Conservation (phyloP, 2,888 invertebrate genomes). For the Drosophila nr. fundita region DNA sequence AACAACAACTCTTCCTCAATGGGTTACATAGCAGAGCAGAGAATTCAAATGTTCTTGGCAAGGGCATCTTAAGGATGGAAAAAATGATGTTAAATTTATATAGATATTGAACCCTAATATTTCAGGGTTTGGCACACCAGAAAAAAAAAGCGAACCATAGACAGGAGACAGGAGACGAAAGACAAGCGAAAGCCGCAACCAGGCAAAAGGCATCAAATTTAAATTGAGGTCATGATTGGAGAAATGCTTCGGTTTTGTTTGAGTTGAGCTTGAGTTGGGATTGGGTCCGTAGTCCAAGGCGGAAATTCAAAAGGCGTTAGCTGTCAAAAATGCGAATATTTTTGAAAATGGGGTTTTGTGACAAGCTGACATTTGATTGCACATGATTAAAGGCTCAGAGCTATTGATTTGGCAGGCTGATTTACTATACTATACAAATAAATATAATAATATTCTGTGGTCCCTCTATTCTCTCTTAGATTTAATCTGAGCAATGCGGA, state of each 20-base stretch:
- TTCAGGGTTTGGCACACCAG: constrained; percentile 48
- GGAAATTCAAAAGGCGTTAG: constrained; percentile 46
- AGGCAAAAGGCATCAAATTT: constrained; percentile 79
- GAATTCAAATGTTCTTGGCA: neutral
- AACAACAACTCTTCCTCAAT: no score
- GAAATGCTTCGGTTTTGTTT: constrained; percentile 40
- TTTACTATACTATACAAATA: constrained; percentile 38
- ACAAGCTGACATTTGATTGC: constrained; percentile 62
- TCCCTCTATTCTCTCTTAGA: constrained; percentile 57
- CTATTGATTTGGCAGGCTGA: constrained; percentile 67
- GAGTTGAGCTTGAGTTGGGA: constrained; percentile 4
- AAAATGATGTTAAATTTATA: constrained; percentile 60
- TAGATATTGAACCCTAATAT: constrained; percentile 76
- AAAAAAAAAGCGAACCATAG: constrained; percentile 19
- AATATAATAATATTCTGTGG: constrained; percentile 10
- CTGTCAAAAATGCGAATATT: constrained; percentile 46
- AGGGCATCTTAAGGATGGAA: constrained; percentile 23
- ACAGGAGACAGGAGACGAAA: constrained; percentile 40
- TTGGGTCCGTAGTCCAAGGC: constrained; percentile 30
- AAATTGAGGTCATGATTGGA: constrained; percentile 83
- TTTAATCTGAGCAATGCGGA: constrained; percentile 84
- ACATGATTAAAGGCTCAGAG: constrained; percentile 73
- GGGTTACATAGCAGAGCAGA: neutral
- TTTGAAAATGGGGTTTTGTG: constrained; percentile 36
- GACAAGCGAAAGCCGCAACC: constrained; percentile 69